Conservation (phyloP, 2,888 invertebrate genomes). For the Drosophila multiciliata region DNA sequence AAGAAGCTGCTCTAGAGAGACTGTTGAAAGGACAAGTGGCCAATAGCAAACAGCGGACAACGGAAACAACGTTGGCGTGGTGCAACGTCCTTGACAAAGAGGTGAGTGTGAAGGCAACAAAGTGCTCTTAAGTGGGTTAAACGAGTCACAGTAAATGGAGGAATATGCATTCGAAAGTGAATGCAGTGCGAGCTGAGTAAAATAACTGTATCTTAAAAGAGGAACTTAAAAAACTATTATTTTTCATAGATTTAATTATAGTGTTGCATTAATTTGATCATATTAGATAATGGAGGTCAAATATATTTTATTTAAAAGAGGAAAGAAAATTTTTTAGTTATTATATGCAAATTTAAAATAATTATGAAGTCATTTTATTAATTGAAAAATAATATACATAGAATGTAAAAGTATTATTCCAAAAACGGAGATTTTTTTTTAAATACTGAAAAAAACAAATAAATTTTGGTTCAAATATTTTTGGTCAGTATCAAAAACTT, state of each 20-base stretch:
- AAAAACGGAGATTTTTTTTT: not conserved
- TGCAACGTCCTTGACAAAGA: slow-evolving; percentile 72
- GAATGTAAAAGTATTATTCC: not conserved
- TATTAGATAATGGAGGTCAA: not conserved
- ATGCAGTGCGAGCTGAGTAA: slow-evolving; percentile 10
- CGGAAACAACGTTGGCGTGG: slow-evolving; percentile 44
- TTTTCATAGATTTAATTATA: not conserved
- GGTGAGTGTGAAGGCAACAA: slow-evolving; percentile 71
- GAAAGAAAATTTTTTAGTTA: not conserved
- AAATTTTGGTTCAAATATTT: not conserved
- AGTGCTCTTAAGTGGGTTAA: slow-evolving; percentile 47
- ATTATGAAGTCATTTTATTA: not conserved
- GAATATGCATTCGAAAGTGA: slow-evolving; percentile 26
- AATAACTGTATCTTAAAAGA: not conserved
- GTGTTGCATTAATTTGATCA: not conserved
- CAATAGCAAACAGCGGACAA: slow-evolving; percentile 33
- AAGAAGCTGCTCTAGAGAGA: slow-evolving; percentile 41
- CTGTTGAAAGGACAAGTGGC: slow-evolving; percentile 51
- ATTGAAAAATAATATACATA: not conserved
- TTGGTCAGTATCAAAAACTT: not conserved
- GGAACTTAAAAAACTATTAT: not conserved
- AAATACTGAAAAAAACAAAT: not conserved
- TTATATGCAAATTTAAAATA: too few species aligned
- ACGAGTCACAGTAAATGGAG: slow-evolving; percentile 27
- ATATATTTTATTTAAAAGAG: not conserved